Evolutionary conservation across 2,888 invertebrate genomes (phyloP).

Genomic region (Xestobium rufovillosum): DNA sequence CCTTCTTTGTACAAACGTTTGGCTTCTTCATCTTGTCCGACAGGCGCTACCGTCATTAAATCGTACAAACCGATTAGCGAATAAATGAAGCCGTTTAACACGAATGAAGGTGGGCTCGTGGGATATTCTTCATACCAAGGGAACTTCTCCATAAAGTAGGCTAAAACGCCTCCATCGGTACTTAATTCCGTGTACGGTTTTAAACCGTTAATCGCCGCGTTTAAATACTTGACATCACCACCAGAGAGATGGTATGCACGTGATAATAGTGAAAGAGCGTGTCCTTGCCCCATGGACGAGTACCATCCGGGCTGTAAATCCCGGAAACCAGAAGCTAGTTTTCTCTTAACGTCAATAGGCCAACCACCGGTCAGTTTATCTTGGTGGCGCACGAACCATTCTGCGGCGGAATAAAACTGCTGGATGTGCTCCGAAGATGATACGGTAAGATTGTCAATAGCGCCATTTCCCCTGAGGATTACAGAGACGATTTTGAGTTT

Average conservation of each 20-base stretch:
- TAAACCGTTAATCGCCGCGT: slow-evolving; percentile 73
- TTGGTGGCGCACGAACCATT: slow-evolving; percentile 87
- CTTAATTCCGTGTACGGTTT: slow-evolving; percentile 69
- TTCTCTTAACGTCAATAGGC: slow-evolving; percentile 78
- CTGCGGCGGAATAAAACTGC: slow-evolving; percentile 86
- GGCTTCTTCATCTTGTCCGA: slow-evolving; percentile 59
- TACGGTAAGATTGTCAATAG: slow-evolving; percentile 64
- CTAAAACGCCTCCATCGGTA: slow-evolving; percentile 73
- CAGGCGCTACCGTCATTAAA: slow-evolving; percentile 72
- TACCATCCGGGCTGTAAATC: slow-evolving; percentile 71
- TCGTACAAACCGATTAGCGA: slow-evolving; percentile 94
- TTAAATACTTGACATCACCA: slow-evolving; percentile 67
- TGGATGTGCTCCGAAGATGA: slow-evolving; percentile 79
- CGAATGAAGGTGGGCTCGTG: slow-evolving; percentile 88
- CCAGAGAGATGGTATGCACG: slow-evolving; percentile 81
- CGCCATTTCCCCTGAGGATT: slow-evolving; percentile 61
- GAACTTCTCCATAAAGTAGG: slow-evolving; percentile 76
- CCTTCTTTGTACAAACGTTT: slow-evolving; percentile 74
- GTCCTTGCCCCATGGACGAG: slow-evolving; percentile 98
- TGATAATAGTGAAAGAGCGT: slow-evolving; percentile 88
- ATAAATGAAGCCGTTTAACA: slow-evolving; percentile 98
- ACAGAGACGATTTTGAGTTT: slow-evolving; percentile 62
- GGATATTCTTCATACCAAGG: slow-evolving; percentile 99
- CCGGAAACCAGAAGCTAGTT: slow-evolving; percentile 64
- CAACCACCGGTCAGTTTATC: slow-evolving; percentile 83